Evolutionary conservation across 2,888 invertebrate species (phyloP), one percentile per base, ranked within the genome.

Genomic region (Parelbella ahira): DNA sequence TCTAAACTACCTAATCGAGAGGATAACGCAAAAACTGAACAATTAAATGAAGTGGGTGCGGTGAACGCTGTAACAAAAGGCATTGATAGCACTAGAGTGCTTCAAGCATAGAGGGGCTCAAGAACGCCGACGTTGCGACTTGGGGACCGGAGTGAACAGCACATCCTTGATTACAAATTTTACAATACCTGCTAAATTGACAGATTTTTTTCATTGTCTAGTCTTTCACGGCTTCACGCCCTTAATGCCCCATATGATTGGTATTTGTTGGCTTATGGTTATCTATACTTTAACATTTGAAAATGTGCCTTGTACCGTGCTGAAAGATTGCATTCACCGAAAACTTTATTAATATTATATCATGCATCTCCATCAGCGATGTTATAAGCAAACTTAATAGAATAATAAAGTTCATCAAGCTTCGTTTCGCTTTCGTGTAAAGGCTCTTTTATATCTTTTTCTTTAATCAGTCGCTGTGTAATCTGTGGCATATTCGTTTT

Each of bases 21-120:
- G 41, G 21, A 41, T 34, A 41, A 34, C 33, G 33, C n/a, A 21
- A 21, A 42, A 42, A 42, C 10, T 34, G 33, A 42, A 34, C 33
- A 33, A 42, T 42, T 42, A 28, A 6, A n/a, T 23, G 21, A 42
- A 42, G 27, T 27, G 15, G 15, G 12, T 9, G n/a, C 27, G 27
- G 11, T 9, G 25, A 19, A 19, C 19, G 25, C 4, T 33, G 41
- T 21, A 6, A 34, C 41, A 42, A 42, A 37, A 33, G 34, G 33
- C 27, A 41, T 10, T 21, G 34, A 11, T 7, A 25, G 7, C 10
- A 1, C 11, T 18, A 18, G 12, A 27, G 38, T 7, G 36, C 19
- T 36, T 19, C 19, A 19, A 10, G 28, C 20, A 9, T 5, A 32
- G 20, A 24, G 27, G 33, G 41, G 13, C 3, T 3, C 11, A 28